These are phyloP conservation scores for Scolanthus callimorphus DNA, from an alignment of 92 coral and sea anemone species.

Conservation along the genomic window DNA sequence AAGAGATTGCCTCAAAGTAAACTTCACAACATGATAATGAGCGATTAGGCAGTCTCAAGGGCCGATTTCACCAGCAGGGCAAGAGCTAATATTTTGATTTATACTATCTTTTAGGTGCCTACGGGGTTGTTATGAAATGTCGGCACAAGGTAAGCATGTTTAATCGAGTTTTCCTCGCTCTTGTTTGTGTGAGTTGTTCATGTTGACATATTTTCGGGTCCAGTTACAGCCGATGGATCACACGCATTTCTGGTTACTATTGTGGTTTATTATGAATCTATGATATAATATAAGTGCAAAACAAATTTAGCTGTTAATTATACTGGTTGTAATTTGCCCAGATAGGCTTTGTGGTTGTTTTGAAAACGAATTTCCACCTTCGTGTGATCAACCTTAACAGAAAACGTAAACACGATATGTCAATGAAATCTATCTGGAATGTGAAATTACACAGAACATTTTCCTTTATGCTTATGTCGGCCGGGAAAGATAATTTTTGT, in stretches of 20 bases:
- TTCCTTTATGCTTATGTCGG: no score
- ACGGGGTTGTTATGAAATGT: slow-evolving; percentile 98
- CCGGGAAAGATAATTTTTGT: no score
- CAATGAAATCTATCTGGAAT: no score
- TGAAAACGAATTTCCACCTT: slow-evolving; percentile 4
- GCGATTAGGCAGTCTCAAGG: no score
- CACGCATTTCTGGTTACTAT: no score
- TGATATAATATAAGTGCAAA: background rate
- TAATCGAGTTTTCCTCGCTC: background rate
- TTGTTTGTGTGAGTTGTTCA: background rate
- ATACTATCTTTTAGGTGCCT: slow-evolving; percentile 74
- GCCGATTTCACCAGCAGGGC: slow-evolving; percentile 3
- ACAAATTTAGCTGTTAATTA: background rate
- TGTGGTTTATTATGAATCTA: no score
- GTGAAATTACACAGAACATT: no score
- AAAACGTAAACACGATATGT: background rate
- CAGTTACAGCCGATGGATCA: background rate
- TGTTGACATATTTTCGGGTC: background rate
- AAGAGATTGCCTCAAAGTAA: background rate
- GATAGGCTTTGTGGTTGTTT: background rate
- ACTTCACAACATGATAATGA: background rate
- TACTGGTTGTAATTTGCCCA: background rate
- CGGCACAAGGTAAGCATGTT: slow-evolving; percentile 77
- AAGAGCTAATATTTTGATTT: slow-evolving; percentile 12
- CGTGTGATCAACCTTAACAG: background rate